These are phyloP conservation scores for Paratilapia polleni DNA, from an alignment of 2,113 vertebrate species.

Conservation along the genomic window DNA sequence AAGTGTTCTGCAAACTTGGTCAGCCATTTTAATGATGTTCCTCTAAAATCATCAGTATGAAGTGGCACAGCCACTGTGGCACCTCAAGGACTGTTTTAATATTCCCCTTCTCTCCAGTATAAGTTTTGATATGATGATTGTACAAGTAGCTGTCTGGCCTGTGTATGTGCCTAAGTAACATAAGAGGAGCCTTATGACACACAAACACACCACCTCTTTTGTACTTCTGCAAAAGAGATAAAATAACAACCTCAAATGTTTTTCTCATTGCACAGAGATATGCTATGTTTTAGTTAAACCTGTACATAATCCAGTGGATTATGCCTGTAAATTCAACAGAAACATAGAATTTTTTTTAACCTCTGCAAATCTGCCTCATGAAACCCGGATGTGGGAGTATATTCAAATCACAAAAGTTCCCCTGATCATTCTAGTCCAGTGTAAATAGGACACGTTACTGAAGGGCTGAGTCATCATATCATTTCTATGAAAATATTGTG, in stretches of 20 bases:
- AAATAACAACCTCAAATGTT: conserved; percentile 1
- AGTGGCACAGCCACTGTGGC: conserved; percentile 50
- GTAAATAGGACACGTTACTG: conserved; percentile 39
- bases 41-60: conserved; percentile 66
- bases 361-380: neutral
- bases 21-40: conserved; percentile 75
- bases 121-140: conserved; percentile 43
- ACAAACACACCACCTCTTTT: conserved; percentile 22
- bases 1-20: conserved; percentile 73
- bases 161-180: conserved; percentile 4
- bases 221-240: conserved; percentile 18
- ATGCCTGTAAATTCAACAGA: neutral
- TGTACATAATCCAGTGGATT: neutral
- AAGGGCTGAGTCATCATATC: conserved; percentile 58
- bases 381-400: conserved; percentile 18
- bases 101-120: conserved; percentile 23
- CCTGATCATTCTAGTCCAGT: conserved; percentile 38
- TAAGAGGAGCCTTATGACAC: neutral
- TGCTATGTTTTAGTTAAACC: neutral
- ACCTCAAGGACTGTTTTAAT: conserved; percentile 33
- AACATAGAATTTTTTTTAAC: conserved; percentile 9
- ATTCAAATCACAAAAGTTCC: conserved; percentile 36
- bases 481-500: conserved; percentile 42
- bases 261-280: neutral
- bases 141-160: conserved; percentile 35